phyloP scores from a whole-genome alignment of 2,797 vertebrate genomes.

The Distichodus sexfasciatus region DNA sequence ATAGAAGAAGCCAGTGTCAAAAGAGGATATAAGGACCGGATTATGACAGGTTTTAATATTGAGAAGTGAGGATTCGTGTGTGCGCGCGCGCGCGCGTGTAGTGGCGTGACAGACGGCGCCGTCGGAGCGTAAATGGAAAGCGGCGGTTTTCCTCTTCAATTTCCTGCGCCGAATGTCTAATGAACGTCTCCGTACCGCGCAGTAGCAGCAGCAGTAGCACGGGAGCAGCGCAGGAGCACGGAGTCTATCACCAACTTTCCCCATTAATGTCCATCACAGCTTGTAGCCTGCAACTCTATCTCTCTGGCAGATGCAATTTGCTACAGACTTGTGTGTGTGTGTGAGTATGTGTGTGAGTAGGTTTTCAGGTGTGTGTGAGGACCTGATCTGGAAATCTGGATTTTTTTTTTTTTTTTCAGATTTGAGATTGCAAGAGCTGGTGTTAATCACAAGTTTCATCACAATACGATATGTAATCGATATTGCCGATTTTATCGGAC shows the following conservation, averaged over 20 bases:
- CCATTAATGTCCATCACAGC: constrained; percentile 23
- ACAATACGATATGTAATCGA: too few species aligned
- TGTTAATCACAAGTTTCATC: too few species aligned
- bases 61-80: constrained; percentile 8
- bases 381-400: too few species aligned
- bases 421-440: too few species aligned
- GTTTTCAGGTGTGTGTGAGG: not conserved
- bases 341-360: not conserved
- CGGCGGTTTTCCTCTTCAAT: constrained; percentile 22
- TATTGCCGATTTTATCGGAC: too few species aligned
- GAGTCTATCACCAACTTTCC: constrained; percentile 24
- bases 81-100: constrained; percentile 31
- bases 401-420: too few species aligned
- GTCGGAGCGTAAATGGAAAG: constrained; percentile 22
- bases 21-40: not conserved
- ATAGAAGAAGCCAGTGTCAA: not conserved
- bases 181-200: constrained; percentile 26
- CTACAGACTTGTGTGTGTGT: not conserved
- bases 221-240: constrained; percentile 12
- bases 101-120: constrained; percentile 25
- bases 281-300: not conserved
- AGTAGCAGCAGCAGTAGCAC: not conserved
- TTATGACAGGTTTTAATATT: not conserved
- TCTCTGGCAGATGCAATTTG: constrained; percentile 9
- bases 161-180: constrained; percentile 36